Conservation (phyloP, 2,888 invertebrate genomes). For the Orchesella flavescens region DNA sequence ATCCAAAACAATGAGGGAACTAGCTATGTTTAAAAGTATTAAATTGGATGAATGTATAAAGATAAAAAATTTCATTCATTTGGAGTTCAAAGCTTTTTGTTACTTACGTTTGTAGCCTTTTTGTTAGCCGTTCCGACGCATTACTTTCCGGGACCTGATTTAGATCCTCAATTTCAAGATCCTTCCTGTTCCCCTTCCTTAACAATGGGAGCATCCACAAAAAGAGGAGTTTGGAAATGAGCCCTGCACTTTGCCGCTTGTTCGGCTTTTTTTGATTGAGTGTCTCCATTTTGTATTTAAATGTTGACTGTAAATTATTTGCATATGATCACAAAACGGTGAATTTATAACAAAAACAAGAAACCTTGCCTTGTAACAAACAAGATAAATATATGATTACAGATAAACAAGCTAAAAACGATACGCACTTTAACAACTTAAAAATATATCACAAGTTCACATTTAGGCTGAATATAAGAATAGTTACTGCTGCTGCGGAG, state of each 20-base stretch:
- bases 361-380: background rate
- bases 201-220: conserved; percentile 87
- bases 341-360: background rate
- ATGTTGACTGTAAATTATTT: background rate
- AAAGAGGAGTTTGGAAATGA: conserved; percentile 80
- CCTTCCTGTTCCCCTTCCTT: conserved; percentile 82
- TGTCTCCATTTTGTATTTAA: conserved; percentile 4
- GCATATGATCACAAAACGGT: background rate
- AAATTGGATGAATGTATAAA: no score
- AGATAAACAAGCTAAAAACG: background rate
- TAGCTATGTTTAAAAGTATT: no score
- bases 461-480: background rate
- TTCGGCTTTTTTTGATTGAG: conserved; percentile 74
- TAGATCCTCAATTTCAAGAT: conserved; percentile 83
- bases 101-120: conserved; percentile 79
- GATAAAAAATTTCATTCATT: background rate
- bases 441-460: background rate
- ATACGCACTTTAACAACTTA: background rate
- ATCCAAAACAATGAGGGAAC: background rate
- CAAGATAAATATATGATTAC: background rate
- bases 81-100: background rate
- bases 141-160: conserved; percentile 82
- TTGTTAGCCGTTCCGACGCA: conserved; percentile 81
- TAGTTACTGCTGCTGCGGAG: no score
- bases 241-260: conserved; percentile 78